These are phyloP conservation scores for Coturnix japonica DNA, from an alignment of 2,113 vertebrate genomes.

Conservation along the genomic window DNA sequence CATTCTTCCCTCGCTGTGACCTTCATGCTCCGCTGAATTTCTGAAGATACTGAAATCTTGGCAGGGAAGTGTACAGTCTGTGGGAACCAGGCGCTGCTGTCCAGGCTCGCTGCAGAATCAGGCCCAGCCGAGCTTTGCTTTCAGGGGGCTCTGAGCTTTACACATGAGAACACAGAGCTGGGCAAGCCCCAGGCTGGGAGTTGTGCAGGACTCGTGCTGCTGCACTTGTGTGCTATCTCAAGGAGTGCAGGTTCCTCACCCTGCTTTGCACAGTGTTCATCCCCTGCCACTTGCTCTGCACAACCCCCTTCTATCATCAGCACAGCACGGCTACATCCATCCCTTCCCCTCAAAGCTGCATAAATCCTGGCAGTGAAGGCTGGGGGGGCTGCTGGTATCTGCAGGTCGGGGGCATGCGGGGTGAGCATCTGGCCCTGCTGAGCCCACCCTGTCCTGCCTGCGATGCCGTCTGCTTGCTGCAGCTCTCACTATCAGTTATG, in stretches of 20 bases:
- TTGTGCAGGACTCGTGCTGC: neutral
- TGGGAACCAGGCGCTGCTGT: constrained; percentile 70
- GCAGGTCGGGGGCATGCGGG: neutral
- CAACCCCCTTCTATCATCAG: neutral
- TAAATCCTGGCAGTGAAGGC: neutral
- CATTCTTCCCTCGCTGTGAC: constrained; percentile 75
- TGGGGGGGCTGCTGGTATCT: neutral
- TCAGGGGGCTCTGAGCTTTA: neutral
- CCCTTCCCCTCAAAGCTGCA: neutral
- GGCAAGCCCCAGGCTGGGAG: neutral
- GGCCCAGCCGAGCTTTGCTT: constrained; percentile 14
- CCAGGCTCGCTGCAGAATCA: constrained; percentile 30
- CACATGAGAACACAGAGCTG: neutral
- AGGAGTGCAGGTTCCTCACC: rapidly evolving
- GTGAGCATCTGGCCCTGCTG: neutral
- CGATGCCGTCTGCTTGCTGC: rapidly evolving
- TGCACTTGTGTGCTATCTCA: rapidly evolving
- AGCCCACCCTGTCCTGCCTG: rapidly evolving
- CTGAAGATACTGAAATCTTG: constrained; percentile 79
- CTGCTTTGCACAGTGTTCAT: rapidly evolving
- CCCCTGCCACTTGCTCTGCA: neutral
- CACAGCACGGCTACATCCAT: neutral
- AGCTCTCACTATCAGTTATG: neutral
- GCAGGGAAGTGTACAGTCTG: constrained; percentile 76
- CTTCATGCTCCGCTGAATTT: constrained; percentile 75